Evolutionary conservation across 2,888 invertebrate genomes (phyloP), one percentile per base, ranked within the genome.

Genomic region (Himalopsyche kuldschensis): DNA sequence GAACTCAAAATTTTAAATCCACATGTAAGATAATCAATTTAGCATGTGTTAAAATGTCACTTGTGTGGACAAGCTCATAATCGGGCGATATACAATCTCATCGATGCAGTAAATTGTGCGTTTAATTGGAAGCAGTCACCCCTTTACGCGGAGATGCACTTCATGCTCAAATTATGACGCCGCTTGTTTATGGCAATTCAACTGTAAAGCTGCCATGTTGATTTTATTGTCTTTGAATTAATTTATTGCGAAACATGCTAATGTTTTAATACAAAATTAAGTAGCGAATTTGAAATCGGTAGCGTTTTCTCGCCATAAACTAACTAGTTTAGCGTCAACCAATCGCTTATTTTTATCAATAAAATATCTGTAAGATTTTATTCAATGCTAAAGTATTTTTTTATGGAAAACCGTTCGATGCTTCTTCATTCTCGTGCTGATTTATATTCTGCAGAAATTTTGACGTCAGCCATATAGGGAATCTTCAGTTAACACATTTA

Each of bases 31-130:
- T 81, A 84, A 84, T 84, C 84, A 83, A 84, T 84, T 83, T 79
- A 78, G 55, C 55, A 84, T 63, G 83, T 84, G 81, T 83, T 83
- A 81, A 84, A 81, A 81, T 84, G 84, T 85, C 83, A 35, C 76
- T 77, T 63, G 83, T 48, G 81, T 83, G 75, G 83, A 83, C 81
- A 76, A 17, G 81, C 79, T 83, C 82, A 85, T 83, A 85, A 83
- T 79, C 76, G 30, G 20, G 55, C 30, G 76, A 85, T 75, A 83
- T 83, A 85, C 69, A 27, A 55, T 69, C 83, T 11, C 35, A 24
- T 47, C 35, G 35, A 10, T 24, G 78, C 76, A 48, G 47, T 85
- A 82, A 85, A 78, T 32, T 84, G 47, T 69, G 32, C 55, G 41
- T 81, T 55, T 48, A 81, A 84, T 48, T 78, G 77, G 78, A 30